phyloP scores from a whole-genome alignment of 2,113 vertebrate genomes.

The Leptobrachium ailaonicum region DNA sequence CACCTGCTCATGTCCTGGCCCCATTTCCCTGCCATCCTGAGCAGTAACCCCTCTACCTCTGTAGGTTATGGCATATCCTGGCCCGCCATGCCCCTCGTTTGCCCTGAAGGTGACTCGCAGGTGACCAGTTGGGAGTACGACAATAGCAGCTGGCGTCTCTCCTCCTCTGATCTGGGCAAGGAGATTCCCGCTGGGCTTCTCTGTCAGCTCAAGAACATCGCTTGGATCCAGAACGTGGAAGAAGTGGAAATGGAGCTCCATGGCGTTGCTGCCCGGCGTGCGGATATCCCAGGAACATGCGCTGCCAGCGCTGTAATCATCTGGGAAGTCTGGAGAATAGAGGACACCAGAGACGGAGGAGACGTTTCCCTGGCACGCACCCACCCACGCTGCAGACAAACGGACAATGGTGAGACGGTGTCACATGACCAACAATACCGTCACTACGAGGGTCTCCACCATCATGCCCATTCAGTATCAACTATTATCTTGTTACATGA shows the following conservation, averaged over 20 bases:
- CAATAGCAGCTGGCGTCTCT: slow-evolving; percentile 48
- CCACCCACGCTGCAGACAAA: slow-evolving; percentile 60
- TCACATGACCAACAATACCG: no score
- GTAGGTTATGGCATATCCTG: slow-evolving; percentile 62
- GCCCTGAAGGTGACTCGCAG: slow-evolving; percentile 60
- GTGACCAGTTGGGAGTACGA: slow-evolving; percentile 49
- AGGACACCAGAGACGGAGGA: slow-evolving; percentile 58
- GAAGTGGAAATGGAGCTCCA: slow-evolving; percentile 63
- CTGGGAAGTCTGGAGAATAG: slow-evolving; percentile 67
- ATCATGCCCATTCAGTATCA: no score
- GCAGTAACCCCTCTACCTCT: slow-evolving; percentile 51
- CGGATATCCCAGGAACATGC: slow-evolving; percentile 62
- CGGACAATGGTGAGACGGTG: no score
- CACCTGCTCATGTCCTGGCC: no score
- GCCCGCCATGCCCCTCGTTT: slow-evolving; percentile 56
- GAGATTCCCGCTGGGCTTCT: slow-evolving; percentile 52
- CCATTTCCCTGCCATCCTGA: slow-evolving; percentile 8
- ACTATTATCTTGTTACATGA: no score
- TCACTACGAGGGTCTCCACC: no score
- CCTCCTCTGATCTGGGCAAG: slow-evolving; percentile 58
- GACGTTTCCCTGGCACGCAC: slow-evolving; percentile 64
- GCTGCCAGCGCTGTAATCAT: slow-evolving; percentile 63
- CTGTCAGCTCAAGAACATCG: slow-evolving; percentile 61
- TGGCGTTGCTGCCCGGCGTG: slow-evolving; percentile 37
- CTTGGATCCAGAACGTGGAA: slow-evolving; percentile 59